Base-by-base conservation (phyloP, 2,113 vertebrate species). In the Brienomyrus longianalis region DNA sequence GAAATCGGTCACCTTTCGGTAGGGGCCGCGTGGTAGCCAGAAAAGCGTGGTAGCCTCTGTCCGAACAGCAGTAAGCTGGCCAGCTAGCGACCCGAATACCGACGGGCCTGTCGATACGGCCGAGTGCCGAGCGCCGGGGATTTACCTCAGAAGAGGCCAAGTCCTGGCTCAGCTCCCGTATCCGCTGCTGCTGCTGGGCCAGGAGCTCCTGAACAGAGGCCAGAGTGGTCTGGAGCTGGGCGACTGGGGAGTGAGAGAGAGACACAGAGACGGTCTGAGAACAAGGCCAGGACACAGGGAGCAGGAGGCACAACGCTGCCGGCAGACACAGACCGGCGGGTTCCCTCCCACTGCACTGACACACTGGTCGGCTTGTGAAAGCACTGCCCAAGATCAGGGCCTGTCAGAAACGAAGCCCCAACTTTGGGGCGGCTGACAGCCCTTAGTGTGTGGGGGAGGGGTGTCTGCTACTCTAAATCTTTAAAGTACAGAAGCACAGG, bases 81-180 rank as follows among this genome's bases (percentile, higher is more conserved):
- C 62, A 31, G 27, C 27, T 1, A 1, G 56, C 56, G 5, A 17
- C 10, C 11, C 6, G 43, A 56, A 11, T 7, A 56, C 5, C 5
- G 39, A 9, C 17, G 43, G n/a, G 15, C 10, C 62, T 13, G 62
- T 31, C 62, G 5, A 62, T 48, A 66, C 52, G 66, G 47, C 1
- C 13, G 39, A 85, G 80, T 86, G 0, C 31, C 9, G 62, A 31
- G 54, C n/a, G 0, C 62, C 62, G 88, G 5, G 21, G 70, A 86
- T 89, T 90, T 97, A 99, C 98, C 97, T 98, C 97, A 54, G 97
- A 95, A 51, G 97, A 87, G 62, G 96, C 94, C 93, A 98, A 95
- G 48, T 99, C 98, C 50, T 97, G 97, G n/a, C 97, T 96, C 31
- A 99, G 97, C 89, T 99, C 97, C 92, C 99, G 98, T 91, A 99